Percentiles rank a stretch among this genome's conserved stretches.
phyloP scores from a whole-genome alignment of 2,113 vertebrate genomes.

The Epinephelus lanceolatus region DNA sequence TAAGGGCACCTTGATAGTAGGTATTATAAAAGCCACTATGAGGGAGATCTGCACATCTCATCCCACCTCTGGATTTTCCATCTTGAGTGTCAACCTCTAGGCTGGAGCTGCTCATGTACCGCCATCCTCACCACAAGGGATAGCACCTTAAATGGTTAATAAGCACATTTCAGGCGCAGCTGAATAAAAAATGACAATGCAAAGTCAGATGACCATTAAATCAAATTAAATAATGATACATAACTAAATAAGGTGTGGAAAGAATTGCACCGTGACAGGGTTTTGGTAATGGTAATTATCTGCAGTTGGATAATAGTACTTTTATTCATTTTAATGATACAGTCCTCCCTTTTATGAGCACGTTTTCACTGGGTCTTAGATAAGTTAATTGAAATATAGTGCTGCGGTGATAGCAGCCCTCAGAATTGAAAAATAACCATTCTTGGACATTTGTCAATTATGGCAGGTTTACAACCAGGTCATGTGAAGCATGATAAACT shows the following conservation, averaged over 20 bases:
- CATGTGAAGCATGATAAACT: conserved; percentile 29
- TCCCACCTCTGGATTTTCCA: conserved; percentile 19
- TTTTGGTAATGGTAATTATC: conserved; percentile 54
- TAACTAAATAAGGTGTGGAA: conserved; percentile 43
- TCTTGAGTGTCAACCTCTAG: conserved; percentile 1
- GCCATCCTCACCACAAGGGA: neutral
- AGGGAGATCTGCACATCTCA: conserved; percentile 17
- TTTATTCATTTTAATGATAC: conserved; percentile 61
- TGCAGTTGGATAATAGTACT: conserved; percentile 50
- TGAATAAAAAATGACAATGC: conserved; percentile 23
- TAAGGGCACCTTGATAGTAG: conserved; percentile 28
- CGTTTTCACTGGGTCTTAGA: conserved; percentile 39
- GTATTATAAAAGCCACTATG: neutral
- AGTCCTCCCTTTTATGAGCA: conserved; percentile 42
- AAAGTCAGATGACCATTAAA: conserved; percentile 39
- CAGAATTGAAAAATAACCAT: conserved; percentile 36
- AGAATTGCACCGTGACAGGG: conserved; percentile 40
- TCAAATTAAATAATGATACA: conserved; percentile 43
- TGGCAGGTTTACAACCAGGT: conserved; percentile 40
- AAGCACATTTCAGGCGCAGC: conserved; percentile 12
- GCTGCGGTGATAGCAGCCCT: conserved; percentile 19
- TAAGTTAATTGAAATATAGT: conserved; percentile 68
- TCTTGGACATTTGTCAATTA: conserved; percentile 36
- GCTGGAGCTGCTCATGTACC: neutral
- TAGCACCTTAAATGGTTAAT: conserved; percentile 1